phyloP scores from a whole-genome alignment of 1,140 invertebrate species.

The Ganaspis sp. region DNA sequence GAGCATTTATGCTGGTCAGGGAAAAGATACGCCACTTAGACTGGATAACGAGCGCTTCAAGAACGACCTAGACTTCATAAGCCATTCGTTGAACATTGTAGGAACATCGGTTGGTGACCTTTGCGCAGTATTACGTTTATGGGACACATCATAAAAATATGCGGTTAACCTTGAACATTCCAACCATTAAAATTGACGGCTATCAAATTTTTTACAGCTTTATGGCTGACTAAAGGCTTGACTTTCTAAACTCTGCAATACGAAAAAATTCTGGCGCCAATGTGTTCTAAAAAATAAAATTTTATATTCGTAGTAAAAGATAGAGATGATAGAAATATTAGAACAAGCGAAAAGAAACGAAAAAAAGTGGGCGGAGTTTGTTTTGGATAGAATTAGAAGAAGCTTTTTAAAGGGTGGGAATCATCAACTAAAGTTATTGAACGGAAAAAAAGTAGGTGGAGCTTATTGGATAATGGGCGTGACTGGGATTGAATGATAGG shows the following conservation, averaged over 20 bases:
- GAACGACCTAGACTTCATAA: slow-evolving; percentile 20
- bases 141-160: slow-evolving; percentile 9
- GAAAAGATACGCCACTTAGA: slow-evolving; percentile 14
- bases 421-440: too few species aligned
- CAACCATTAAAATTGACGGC: slow-evolving; percentile 20
- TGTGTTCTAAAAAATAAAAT: not conserved
- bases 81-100: slow-evolving; percentile 16
- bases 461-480: too few species aligned
- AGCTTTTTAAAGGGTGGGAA: too few species aligned
- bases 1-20: slow-evolving; percentile 14
- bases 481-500: too few species aligned
- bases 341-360: too few species aligned
- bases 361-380: too few species aligned
- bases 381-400: too few species aligned
- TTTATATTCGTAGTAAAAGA: too few species aligned
- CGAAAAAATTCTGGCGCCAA: not conserved
- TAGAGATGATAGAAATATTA: too few species aligned
- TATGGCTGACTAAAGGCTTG: not conserved
- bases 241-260: not conserved
- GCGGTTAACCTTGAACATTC: slow-evolving; percentile 18
- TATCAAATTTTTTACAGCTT: slow-evolving; percentile 9
- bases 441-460: too few species aligned
- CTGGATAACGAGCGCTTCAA: not conserved
- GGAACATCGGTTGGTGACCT: slow-evolving; percentile 5
- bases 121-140: slow-evolving; percentile 9